Conservation (phyloP, 53 echinoderm and acorn worm genomes). For the Echinarachnius parma region DNA sequence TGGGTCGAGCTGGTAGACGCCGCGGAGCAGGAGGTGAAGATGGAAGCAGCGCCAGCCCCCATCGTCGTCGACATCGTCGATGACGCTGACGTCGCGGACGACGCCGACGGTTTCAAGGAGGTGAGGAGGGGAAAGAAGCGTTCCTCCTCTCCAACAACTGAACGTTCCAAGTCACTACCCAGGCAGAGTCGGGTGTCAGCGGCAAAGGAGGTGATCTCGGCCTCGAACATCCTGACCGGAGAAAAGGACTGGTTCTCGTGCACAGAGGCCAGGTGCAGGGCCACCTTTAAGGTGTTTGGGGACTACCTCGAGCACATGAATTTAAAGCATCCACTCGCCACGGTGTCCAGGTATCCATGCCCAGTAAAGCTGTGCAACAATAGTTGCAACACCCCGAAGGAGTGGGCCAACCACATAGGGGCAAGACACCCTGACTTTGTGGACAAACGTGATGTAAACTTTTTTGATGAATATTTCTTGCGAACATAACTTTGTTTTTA, state of each 20-base stretch:
- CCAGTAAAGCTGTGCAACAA: slow-evolving; percentile 6
- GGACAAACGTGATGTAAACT: neutral
- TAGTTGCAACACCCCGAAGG: neutral
- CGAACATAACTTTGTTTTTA: neutral
- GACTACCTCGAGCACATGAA: neutral
- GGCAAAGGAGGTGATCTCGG: neutral
- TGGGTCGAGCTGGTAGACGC: neutral
- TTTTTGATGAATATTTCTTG: slow-evolving; percentile 30
- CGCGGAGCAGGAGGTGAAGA: neutral
- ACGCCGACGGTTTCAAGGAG: too few relatives aligned
- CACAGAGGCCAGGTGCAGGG: neutral
- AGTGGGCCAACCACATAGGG: slow-evolving; percentile 15
- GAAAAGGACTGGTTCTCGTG: slow-evolving; percentile 23
- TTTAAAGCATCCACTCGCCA: neutral
- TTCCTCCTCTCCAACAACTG: too few relatives aligned
- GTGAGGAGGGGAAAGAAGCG: neutral
- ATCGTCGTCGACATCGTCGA: neutral
- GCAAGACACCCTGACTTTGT: slow-evolving; percentile 24
- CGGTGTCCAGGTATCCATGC: neutral
- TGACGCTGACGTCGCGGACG: neutral
- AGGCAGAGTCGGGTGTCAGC: too few relatives aligned
- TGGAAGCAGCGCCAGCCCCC: neutral
- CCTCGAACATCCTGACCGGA: neutral
- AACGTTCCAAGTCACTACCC: too few relatives aligned
- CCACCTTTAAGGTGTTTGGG: neutral